A percentile compares a stretch with the other conserved stretches of the same genome.
These are phyloP conservation scores for Hippocampus guttulatus DNA, from an alignment of 2,113 vertebrate genomes.

Conservation along the genomic window DNA sequence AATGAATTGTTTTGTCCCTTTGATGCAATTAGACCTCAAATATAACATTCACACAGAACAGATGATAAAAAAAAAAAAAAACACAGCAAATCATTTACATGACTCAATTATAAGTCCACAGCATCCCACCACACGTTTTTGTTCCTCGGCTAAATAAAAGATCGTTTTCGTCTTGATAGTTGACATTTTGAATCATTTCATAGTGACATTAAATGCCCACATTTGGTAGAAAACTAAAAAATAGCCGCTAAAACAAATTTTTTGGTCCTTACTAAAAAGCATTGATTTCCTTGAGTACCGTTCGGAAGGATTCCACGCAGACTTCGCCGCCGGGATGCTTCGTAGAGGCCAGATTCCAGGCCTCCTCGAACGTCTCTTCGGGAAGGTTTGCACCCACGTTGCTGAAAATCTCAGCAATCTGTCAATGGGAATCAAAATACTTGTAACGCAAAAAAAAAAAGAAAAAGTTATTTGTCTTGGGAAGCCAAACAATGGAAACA, in stretches of 20 bases:
- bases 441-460: not conserved
- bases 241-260: not conserved
- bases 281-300: conserved; percentile 71
- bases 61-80: conserved; percentile 18
- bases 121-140: not conserved
- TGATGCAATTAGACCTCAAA: conserved; percentile 49
- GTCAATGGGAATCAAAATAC: conserved; percentile 19
- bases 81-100: not conserved
- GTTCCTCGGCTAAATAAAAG: not conserved
- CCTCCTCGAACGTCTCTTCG: conserved; percentile 77
- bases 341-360: conserved; percentile 77
- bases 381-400: conserved; percentile 74
- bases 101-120: not conserved
- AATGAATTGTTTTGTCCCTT: conserved; percentile 36
- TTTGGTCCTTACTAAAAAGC: conserved; percentile 28
- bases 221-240: not conserved
- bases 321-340: conserved; percentile 76
- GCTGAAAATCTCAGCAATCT: conserved; percentile 79
- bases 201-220: not conserved
- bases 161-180: not conserved
- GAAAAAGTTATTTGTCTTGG: too few species aligned
- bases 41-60: conserved; percentile 27
- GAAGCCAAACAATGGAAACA: too few species aligned
- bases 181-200: not conserved
- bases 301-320: conserved; percentile 76